These are phyloP conservation scores for Eriocheir sinensis DNA, from an alignment of 1,140 invertebrate genomes.

Conservation along the genomic window DNA sequence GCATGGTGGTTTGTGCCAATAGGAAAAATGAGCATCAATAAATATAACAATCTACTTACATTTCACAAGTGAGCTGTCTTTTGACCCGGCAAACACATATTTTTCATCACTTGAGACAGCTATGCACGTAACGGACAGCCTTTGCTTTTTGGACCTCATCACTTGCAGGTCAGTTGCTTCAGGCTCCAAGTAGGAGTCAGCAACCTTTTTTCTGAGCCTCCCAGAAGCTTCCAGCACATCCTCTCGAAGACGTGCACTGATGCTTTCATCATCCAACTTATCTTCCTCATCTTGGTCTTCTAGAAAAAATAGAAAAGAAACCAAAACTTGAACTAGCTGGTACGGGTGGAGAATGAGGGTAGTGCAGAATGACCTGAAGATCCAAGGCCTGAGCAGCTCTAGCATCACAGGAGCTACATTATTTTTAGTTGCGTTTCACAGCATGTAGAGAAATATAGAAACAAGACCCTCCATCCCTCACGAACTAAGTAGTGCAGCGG, in stretches of 20 bases:
- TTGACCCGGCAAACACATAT: conserved; percentile 91
- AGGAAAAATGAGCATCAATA: neutral
- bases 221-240: conserved; percentile 94
- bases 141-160: conserved; percentile 88
- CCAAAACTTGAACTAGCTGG: neutral
- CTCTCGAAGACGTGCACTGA: conserved; percentile 83
- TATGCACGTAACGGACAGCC: conserved; percentile 90
- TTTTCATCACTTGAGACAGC: conserved; percentile 89
- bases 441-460: neutral
- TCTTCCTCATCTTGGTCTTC: conserved; percentile 87
- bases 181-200: conserved; percentile 85
- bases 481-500: neutral
- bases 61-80: conserved; percentile 94
- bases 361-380: too few species aligned
- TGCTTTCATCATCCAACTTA: conserved; percentile 85
- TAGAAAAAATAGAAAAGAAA: conserved; percentile 79
- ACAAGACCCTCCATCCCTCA: neutral
- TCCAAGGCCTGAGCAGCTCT: neutral
- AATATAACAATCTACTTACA: conserved; percentile 84
- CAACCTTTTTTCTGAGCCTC: conserved; percentile 88
- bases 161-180: conserved; percentile 82
- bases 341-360: too few species aligned
- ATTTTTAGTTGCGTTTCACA: neutral
- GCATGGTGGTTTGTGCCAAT: too few species aligned
- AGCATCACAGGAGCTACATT: neutral